Base-by-base conservation (phyloP, 2,888 invertebrate genomes). In the Panzeria rudis region DNA sequence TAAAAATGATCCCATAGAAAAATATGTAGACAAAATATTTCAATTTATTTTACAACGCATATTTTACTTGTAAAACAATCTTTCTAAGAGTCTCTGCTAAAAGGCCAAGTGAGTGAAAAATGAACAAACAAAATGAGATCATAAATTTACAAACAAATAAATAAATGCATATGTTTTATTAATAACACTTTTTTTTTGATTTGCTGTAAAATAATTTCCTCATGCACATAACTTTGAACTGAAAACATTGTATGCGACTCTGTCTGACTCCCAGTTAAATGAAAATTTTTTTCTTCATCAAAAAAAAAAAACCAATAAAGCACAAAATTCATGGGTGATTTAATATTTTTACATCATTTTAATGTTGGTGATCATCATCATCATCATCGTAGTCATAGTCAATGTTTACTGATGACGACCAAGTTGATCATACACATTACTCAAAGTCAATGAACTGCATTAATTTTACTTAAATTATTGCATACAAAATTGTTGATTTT, bases 361-460 rank as follows among this genome's bases (percentile, higher is more conserved):
- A 50, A 47, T 68, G 47, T 41, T 79, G 41, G 25, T 71, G 41
- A 71, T 79, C 15, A 50, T 50, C 17, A 59, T 50, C 25, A 13
- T 29, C 66, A 59, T 73, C 41, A 52, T 47, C 23, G n/a, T 23
- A 25, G 62, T 35, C 54, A 47, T 47, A 54, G 62, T 44, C 62
- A 79, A 13, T 64, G 17, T 56, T 52, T 41, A 50, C 11, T 59
- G 35, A 78, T 23, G 47, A 47, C 35, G 59, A 68, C 47, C 5
- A 29, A 2, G 68, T 72, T 79, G 44, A 72, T 64, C 61, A 59
- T 66, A 54, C 32, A 38, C 17, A 54, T 76, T 68, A 52, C 29
- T 54, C 44, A 47, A 69, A 78, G 85, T 85, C 85, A 85, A 82
- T 71, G 85, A 85, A 78, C 85, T 85, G 54, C 54, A 69, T 62